These are phyloP conservation scores for Hoplostethus mediterraneus DNA, from an alignment of 2,797 vertebrate species.

Conservation along the genomic window DNA sequence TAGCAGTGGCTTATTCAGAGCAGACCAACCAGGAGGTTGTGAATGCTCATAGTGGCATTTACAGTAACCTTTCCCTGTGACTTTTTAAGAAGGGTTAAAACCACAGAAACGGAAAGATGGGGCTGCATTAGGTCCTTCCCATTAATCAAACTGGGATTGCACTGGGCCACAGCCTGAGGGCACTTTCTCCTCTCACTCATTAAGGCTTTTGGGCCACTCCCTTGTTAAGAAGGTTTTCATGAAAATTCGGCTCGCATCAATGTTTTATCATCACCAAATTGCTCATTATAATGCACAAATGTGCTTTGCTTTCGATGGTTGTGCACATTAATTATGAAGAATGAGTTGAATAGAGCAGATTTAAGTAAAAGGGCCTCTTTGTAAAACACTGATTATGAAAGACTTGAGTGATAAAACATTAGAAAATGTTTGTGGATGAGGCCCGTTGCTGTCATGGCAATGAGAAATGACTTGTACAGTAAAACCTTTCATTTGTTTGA, in stretches of 20 bases:
- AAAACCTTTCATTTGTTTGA: conserved; percentile 24
- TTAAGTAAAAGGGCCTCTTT: conserved; percentile 19
- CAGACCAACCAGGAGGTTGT: conserved; percentile 43
- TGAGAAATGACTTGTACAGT: conserved; percentile 14
- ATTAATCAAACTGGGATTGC: conserved; percentile 77
- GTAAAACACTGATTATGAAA: conserved; percentile 37
- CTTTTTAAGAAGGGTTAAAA: conserved; percentile 81
- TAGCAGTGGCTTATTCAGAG: conserved; percentile 57
- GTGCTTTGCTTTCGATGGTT: conserved; percentile 25
- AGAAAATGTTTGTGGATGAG: conserved; percentile 19
- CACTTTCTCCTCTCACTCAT: conserved; percentile 54
- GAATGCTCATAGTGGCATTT: conserved; percentile 76
- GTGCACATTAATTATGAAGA: conserved; percentile 34
- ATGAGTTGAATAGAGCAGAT: conserved; percentile 29
- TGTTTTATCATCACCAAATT: conserved; percentile 46
- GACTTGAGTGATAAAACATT: conserved; percentile 18
- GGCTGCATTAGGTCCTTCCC: conserved; percentile 55
- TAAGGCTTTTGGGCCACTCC: conserved; percentile 33
- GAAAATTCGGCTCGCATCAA: conserved; percentile 32
- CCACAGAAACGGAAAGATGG: conserved; percentile 70
- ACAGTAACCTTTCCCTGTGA: conserved; percentile 77
- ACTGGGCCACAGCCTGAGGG: conserved; percentile 47
- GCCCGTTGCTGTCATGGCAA: background rate
- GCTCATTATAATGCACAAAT: conserved; percentile 58
- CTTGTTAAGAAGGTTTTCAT: conserved; percentile 19